Conservation (phyloP, 2,888 invertebrate genomes). For the Aphrophora alni region DNA sequence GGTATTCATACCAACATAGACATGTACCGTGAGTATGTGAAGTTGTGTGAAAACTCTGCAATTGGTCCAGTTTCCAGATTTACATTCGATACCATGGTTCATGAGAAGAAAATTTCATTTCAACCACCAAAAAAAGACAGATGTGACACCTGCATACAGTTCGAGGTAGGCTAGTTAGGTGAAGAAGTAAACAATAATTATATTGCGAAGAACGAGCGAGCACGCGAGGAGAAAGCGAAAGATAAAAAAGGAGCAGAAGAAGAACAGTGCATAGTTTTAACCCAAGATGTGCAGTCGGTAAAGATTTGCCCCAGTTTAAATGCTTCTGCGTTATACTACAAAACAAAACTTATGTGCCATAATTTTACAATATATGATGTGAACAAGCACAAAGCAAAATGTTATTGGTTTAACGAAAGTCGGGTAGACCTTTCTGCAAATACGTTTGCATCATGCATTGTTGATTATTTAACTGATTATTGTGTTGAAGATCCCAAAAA, state of each 20-base stretch:
- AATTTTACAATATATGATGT: slow-evolving; percentile 28
- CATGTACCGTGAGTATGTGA: too few relatives aligned
- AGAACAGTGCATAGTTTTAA: too few relatives aligned
- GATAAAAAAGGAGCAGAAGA: background rate
- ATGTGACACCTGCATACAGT: slow-evolving; percentile 43
- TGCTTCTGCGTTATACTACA: slow-evolving; percentile 23
- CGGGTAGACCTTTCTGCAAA: slow-evolving; percentile 45
- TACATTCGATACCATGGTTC: slow-evolving; percentile 1
- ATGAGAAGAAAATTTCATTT: slow-evolving; percentile 12
- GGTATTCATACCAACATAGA: too few relatives aligned
- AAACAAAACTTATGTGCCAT: slow-evolving; percentile 26
- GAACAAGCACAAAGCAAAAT: background rate
- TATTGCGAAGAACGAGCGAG: slow-evolving; percentile 34
- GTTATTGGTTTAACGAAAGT: slow-evolving; percentile 47
- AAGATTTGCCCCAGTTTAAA: slow-evolving; percentile 15
- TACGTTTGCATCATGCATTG: slow-evolving; percentile 46
- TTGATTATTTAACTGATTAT: slow-evolving; percentile 40
- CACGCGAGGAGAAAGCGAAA: slow-evolving; percentile 38
- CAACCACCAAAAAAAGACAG: slow-evolving; percentile 42
- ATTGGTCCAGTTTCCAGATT: too few relatives aligned
- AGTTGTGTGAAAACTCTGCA: too few relatives aligned
- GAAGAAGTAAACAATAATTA: slow-evolving; percentile 41
- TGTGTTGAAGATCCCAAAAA: slow-evolving; percentile 35
- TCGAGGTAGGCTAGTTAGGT: slow-evolving; percentile 35
- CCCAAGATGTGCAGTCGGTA: slow-evolving; percentile 15